phyloP scores from a whole-genome alignment of 2,888 invertebrate species.

The Torymus texanus region DNA sequence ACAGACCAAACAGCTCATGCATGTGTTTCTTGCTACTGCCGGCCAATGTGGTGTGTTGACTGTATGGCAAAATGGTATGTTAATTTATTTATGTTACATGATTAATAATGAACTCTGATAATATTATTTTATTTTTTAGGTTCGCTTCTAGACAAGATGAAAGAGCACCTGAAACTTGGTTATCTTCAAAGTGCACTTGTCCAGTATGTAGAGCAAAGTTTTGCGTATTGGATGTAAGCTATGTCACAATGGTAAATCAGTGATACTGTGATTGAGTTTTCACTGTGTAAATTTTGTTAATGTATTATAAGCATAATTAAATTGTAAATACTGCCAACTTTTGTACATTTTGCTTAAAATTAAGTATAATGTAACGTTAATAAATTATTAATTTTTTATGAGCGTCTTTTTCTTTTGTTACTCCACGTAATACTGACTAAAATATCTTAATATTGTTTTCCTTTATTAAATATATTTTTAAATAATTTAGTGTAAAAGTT shows the following conservation, averaged over 20 bases:
- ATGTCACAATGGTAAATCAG: constrained; percentile 57
- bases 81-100: constrained; percentile 3
- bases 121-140: constrained; percentile 71
- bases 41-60: constrained; percentile 92
- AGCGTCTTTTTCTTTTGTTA: not conserved
- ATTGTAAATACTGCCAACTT: constrained; percentile 48
- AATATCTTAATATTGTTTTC: no score
- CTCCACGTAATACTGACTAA: no score
- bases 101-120: constrained; percentile 33
- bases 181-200: constrained; percentile 88
- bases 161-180: constrained; percentile 84
- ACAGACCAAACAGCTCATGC: constrained; percentile 73
- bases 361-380: constrained; percentile 9
- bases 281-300: constrained; percentile 17
- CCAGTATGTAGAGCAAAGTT: constrained; percentile 91
- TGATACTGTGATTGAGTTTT: constrained; percentile 6
- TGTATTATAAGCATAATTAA: constrained; percentile 20
- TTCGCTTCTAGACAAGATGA: constrained; percentile 89
- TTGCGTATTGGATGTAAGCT: constrained; percentile 87
- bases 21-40: constrained; percentile 82
- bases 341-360: constrained; percentile 32
- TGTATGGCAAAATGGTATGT: constrained; percentile 87
- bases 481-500: no score
- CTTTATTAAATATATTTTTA: no score
- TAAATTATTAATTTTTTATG: constrained; percentile 49